Evolutionary conservation across 2,888 invertebrate genomes (phyloP).

Genomic region (Chymomyza amoena): DNA sequence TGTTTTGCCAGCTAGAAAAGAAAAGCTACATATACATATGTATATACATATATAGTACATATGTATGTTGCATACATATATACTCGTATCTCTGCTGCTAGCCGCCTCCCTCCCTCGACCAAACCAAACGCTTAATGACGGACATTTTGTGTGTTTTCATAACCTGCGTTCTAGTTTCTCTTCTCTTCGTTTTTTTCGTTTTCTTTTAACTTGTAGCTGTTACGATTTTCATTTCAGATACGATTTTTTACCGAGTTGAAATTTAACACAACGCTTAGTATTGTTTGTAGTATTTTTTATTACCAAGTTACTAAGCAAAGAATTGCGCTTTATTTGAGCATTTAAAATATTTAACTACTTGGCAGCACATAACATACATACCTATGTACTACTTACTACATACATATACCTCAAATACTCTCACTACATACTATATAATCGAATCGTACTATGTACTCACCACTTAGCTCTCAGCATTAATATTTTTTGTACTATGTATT

Average conservation of each 20-base stretch:
- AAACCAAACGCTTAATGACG: conserved; percentile 53
- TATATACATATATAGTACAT: too few relatives aligned
- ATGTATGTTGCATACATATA: too few relatives aligned
- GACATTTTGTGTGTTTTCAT: conserved; percentile 61
- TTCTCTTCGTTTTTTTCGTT: conserved; percentile 24
- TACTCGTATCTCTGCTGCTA: too few relatives aligned
- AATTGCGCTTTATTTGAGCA: conserved; percentile 4
- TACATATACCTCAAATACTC: conserved; percentile 24
- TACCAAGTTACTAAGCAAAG: conserved; percentile 16
- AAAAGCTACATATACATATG: too few relatives aligned
- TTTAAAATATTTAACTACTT: too few relatives aligned
- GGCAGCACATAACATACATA: conserved; percentile 1
- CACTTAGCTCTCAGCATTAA: conserved; percentile 56
- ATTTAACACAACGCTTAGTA: not conserved
- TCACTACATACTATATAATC: conserved; percentile 28
- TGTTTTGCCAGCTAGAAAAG: not conserved
- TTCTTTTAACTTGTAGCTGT: not conserved
- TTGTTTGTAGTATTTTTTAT: conserved; percentile 12
- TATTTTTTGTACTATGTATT: conserved; percentile 47
- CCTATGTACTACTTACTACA: too few relatives aligned
- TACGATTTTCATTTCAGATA: not conserved
- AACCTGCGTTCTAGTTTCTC: conserved; percentile 53
- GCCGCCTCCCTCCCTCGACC: not conserved
- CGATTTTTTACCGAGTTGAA: not conserved
- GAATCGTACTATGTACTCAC: conserved; percentile 13